Evolutionary conservation across 1,140 invertebrate genomes (phyloP), one percentile per base, ranked within the genome.

Genomic region (Brachionus rubens): DNA sequence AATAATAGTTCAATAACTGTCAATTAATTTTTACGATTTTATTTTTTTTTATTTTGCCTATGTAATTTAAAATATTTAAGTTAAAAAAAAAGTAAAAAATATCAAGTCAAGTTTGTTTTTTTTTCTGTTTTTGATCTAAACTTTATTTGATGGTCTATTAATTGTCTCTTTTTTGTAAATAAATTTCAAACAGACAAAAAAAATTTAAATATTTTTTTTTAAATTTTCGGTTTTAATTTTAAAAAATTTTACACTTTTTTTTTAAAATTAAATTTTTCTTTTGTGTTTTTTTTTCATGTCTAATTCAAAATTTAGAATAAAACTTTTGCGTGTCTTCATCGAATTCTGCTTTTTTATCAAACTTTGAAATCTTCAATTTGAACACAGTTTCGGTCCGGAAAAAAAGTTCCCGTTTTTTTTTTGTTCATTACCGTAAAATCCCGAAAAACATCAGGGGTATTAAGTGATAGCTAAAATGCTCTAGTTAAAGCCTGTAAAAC

Each of bases 1-100:
- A 65, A 65, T 65, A 65, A 65, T 41, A 65, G 59, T 65, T 65
- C 59, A 24, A 65, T 65, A 43, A 19, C 59, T 24, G 59, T 65
- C 24, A 65, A 65, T 65, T 65, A 43, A 43, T 16, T 62, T 62
- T 10, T 16, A 5, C n/a, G n/a, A n/a, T n/a, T n/a, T n/a, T n/a
- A n/a, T n/a, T n/a, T n/a, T n/a, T n/a, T n/a, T n/a, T n/a, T n/a
- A n/a, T n/a, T n/a, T n/a, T n/a, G n/a, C n/a, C n/a, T n/a, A n/a
- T n/a, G n/a, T n/a, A n/a, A n/a, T n/a, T n/a, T n/a, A n/a, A n/a
- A n/a, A n/a, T n/a, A n/a, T n/a, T n/a, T n/a, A n/a, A n/a, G n/a
- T n/a, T n/a, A n/a, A n/a, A n/a, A n/a, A n/a, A n/a, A n/a, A n/a
- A n/a, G n/a, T n/a, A n/a, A n/a, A n/a, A n/a, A n/a, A n/a, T n/a